Base-by-base conservation (phyloP, 2,888 invertebrate genomes). In the Cactoblastis cactorum region DNA sequence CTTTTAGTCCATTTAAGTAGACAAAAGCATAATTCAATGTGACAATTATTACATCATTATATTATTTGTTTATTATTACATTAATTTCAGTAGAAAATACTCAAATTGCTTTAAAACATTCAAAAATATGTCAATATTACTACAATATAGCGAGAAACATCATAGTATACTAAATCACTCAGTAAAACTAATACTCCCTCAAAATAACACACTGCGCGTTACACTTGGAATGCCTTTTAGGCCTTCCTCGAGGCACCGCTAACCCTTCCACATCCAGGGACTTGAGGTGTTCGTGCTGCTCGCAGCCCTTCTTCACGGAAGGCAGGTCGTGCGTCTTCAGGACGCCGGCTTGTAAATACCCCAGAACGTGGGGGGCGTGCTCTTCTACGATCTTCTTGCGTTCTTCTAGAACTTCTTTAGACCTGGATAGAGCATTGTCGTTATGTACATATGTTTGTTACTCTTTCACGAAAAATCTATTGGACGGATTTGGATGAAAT, bases 311-410 rank as follows among this genome's bases (percentile, higher is more conserved):
- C 0, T 61, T 12, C 0, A 71, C 61, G 0, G 59, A 56, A 0
- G 82, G 77, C 34, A 92, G 52, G 72, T 92, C 92, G 0, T 68
- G 74, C 0, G 63, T 61, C 45, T 65, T 67, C 6, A 93, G 51
- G 1, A 92, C 79, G 0, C 91, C 92, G 9, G 87, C 80, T 11
- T 92, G 92, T 6, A 93, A 62, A 72, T 85, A 92, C 2, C 93
- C 93, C 2, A 92, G 68, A 0, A 93, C 67, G 11, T 87, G 78
- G 0, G 91, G 82, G 0, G 80, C 92, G 69, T 93, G 93, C 49
- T 91, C 89, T 17, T 79, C 69, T n/a, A 93, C 64, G 61, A 93
- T 83, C 52, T 80, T 78, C 45, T 86, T 63, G 9, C 93, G 83
- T 61, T 93, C 93, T 28, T 85, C 75, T 8, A 89, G 78, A n/a